Conservation (phyloP, 2,888 invertebrate species). For the Synergus umbraculus region DNA sequence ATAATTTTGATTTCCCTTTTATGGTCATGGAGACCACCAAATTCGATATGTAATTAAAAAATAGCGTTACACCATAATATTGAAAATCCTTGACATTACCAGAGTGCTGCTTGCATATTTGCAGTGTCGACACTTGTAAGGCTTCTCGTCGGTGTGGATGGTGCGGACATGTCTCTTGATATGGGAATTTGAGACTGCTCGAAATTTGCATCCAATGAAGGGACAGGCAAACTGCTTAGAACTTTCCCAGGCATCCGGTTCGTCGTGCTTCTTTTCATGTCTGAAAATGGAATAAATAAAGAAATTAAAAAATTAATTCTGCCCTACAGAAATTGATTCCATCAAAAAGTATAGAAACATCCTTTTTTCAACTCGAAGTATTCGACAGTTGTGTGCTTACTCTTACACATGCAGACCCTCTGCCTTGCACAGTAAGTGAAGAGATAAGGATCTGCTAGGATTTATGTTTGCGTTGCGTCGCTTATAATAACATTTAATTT, state of each 20-base stretch:
- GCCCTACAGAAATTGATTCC: no score
- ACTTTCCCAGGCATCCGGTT: slow-evolving; percentile 7
- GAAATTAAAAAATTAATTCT: not conserved
- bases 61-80: no score
- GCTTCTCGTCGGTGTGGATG: slow-evolving; percentile 89
- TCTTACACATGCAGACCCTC: not conserved
- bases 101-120: slow-evolving; percentile 87
- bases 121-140: slow-evolving; percentile 92
- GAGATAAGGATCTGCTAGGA: not conserved
- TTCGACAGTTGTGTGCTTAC: not conserved
- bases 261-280: slow-evolving; percentile 66
- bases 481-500: slow-evolving; percentile 26
- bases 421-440: not conserved
- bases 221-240: slow-evolving; percentile 60
- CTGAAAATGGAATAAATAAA: slow-evolving; percentile 60
- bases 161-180: slow-evolving; percentile 86
- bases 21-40: no score
- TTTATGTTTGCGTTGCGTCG: not conserved
- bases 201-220: slow-evolving; percentile 83
- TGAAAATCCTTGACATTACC: slow-evolving; percentile 77
- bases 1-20: no score
- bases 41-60: no score
- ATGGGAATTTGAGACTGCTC: slow-evolving; percentile 83
- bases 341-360: not conserved
- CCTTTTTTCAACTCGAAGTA: not conserved